These are phyloP conservation scores for Conus betulinus DNA, from an alignment of 1,140 invertebrate genomes.

Conservation along the genomic window DNA sequence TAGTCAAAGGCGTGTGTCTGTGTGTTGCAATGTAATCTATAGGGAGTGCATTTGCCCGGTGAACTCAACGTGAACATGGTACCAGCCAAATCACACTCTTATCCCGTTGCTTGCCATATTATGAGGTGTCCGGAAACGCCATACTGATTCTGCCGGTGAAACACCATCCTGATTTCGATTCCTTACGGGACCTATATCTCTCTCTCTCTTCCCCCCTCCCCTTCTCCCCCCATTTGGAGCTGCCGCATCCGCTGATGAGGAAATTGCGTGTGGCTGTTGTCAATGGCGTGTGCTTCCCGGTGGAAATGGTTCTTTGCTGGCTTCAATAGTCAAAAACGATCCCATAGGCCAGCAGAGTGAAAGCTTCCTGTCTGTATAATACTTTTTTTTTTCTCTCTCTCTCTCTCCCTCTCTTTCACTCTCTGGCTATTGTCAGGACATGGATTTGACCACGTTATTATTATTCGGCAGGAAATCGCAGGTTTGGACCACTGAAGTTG, in stretches of 20 bases:
- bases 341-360: neutral
- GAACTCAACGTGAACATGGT: neutral
- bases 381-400: neutral
- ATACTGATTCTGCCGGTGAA: neutral
- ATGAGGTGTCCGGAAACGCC: neutral
- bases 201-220: neutral
- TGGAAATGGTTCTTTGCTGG: neutral
- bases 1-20: neutral
- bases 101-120: neutral
- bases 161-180: no score
- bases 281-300: neutral
- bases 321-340: neutral
- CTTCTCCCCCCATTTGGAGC: neutral
- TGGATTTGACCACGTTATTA: neutral
- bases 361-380: neutral
- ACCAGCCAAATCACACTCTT: neutral
- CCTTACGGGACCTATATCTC: neutral
- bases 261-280: neutral
- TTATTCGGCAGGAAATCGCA: neutral
- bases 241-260: neutral
- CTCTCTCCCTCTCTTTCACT: no score
- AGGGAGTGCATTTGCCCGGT: neutral
- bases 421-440: neutral
- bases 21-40: neutral
- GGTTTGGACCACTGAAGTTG: neutral